A percentile compares a stretch with the other conserved stretches of the same genome.
phyloP scores from a whole-genome alignment of 2,888 invertebrate genomes.

The Agrenia bidenticulata region DNA sequence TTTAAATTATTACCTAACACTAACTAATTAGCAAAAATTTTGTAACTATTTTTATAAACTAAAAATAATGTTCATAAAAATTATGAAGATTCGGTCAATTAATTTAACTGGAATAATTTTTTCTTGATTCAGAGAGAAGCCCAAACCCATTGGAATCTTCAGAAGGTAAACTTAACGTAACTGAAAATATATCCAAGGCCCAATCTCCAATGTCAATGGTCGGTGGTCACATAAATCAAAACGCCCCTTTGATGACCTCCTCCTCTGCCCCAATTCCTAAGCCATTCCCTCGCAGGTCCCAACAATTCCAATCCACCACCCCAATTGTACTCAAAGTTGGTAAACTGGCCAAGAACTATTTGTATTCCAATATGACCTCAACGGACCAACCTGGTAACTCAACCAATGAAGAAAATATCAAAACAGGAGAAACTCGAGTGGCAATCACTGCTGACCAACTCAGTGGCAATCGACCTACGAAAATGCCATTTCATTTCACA shows the following conservation, averaged over 20 bases:
- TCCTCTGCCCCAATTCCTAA: conserved; percentile 1
- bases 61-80: no score
- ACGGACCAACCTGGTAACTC: not conserved
- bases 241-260: conserved; percentile 2
- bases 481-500: conserved; percentile 49
- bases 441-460: conserved; percentile 51
- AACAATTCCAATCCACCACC: conserved; percentile 14
- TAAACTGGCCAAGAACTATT: conserved; percentile 23
- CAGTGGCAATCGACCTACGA: conserved; percentile 46
- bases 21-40: no score
- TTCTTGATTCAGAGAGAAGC: no score
- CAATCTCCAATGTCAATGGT: conserved; percentile 27
- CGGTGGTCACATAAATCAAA: conserved; percentile 33
- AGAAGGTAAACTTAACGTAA: no score
- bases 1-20: no score
- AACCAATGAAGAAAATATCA: conserved; percentile 6
- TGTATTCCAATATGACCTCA: not conserved
- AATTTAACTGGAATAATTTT: no score
- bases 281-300: not conserved
- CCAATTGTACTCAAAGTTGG: conserved; percentile 38
- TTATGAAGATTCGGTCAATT: no score
- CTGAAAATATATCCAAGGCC: no score
- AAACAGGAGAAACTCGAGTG: conserved; percentile 39
- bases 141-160: no score
- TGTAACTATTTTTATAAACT: no score